Evolutionary conservation across 2,797 vertebrate genomes (phyloP).

Genomic region (Sternotherus odoratus): DNA sequence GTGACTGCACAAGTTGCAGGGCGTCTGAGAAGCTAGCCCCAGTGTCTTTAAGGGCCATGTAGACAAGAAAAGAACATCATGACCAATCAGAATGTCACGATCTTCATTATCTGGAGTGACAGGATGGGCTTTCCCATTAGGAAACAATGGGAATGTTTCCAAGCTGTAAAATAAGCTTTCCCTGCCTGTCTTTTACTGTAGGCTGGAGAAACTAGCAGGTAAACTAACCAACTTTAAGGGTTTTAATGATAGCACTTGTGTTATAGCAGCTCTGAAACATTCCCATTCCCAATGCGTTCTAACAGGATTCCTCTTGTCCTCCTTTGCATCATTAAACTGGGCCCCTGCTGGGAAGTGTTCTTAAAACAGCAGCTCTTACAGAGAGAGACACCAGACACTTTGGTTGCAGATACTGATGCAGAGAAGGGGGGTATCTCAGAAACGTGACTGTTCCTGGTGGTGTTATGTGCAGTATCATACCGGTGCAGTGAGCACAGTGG

Average conservation of each 20-base stretch:
- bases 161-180: neutral
- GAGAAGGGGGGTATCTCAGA: neutral
- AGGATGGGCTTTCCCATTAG: neutral
- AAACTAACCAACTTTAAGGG: neutral
- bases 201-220: neutral
- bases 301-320: neutral
- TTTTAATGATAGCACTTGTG: neutral
- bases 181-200: rapidly evolving
- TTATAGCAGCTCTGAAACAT: neutral
- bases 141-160: rapidly evolving
- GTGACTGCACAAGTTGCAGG: neutral
- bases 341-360: rapidly evolving
- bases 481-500: neutral
- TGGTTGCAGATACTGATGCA: neutral
- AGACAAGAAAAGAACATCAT: neutral
- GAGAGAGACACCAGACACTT: no score
- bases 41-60: neutral
- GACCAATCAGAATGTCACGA: neutral
- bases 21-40: neutral
- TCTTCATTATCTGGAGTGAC: neutral
- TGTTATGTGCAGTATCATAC: neutral
- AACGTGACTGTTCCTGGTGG: rapidly evolving
- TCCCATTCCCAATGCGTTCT: neutral
- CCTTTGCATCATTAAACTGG: neutral
- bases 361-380: neutral